Evolutionary conservation across 2,888 invertebrate species (phyloP).

Genomic region (Thalpophila matura): DNA sequence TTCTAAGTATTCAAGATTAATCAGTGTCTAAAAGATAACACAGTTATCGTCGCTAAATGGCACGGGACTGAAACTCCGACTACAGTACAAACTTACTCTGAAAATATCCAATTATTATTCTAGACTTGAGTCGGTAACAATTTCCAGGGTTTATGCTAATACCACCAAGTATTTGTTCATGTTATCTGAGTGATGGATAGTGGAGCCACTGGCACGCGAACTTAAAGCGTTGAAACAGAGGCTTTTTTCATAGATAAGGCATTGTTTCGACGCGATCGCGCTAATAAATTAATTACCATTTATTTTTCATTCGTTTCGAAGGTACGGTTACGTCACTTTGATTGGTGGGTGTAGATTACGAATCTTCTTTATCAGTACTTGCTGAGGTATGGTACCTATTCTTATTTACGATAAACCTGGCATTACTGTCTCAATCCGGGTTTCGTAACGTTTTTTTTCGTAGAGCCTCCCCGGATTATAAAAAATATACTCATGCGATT

Average conservation of each 20-base stretch:
- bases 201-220: conserved; percentile 75
- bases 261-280: conserved; percentile 57
- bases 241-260: conserved; percentile 61
- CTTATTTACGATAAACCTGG: not conserved
- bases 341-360: conserved; percentile 30
- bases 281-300: conserved; percentile 58
- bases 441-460: no score
- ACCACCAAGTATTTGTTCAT: conserved; percentile 74
- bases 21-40: conserved; percentile 39
- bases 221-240: conserved; percentile 53
- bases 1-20: conserved; percentile 45
- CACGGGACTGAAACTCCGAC: conserved; percentile 53
- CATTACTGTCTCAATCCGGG: not conserved
- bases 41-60: conserved; percentile 48
- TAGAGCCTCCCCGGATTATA: no score
- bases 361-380: conserved; percentile 30
- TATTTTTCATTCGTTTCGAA: conserved; percentile 52
- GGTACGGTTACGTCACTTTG: conserved; percentile 43
- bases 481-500: no score
- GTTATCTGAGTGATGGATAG: conserved; percentile 87
- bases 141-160: conserved; percentile 82
- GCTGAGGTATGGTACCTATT: conserved; percentile 31
- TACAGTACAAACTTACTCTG: conserved; percentile 34
- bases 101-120: conserved; percentile 72
- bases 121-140: conserved; percentile 70